Evolutionary conservation across 2,888 invertebrate genomes (phyloP), one percentile per base, ranked within the genome.

Genomic region (Alentia gelatinosa): DNA sequence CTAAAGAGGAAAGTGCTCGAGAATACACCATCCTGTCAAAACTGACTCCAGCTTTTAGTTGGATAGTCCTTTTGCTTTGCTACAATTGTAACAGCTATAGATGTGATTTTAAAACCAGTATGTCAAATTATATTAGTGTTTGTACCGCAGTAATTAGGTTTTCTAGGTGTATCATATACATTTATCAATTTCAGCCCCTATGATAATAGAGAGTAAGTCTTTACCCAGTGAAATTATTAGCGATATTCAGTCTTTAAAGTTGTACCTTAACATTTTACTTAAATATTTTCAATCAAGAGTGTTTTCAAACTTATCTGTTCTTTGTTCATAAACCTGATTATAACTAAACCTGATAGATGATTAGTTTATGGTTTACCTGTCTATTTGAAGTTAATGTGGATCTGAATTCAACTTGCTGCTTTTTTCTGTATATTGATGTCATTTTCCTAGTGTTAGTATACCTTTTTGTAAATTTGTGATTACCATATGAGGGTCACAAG

Each of bases 161-260:
- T 35, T 19, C 79, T 79, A 19, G 79, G 79, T 47, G 19, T 86
- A 47, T 86, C 86, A 42, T 86, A 26, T 86, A 47, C 19, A 50
- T 33, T 47, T 47, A 86, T 47, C 33, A 26, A 47, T 86, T 86
- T 86, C 86, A 86, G 86, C 86, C 30, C 86, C 86, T 47, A 86
- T 86, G 47, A 86, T 86, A 47, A 86, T 86, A 30, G 86, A 86
- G 86, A 86, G 86, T 86, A 86, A 86, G 86, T 86, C 30, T 9
- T 3, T 47, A 37, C 12, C 39, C 35, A 79, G 39, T 19, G 19
- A 79, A 79, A n/a, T 39, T 79, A 37, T 39, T 35, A 39, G 39
- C 12, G 39, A 68, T 68, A 68, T 68, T 26, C 12, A 68, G 68
- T 79, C 15, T 0, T 79, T 79, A 79, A 79, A 79, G 79, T 79